Conservation (phyloP, 1,140 invertebrate species). For the Pogonus chalceus region DNA sequence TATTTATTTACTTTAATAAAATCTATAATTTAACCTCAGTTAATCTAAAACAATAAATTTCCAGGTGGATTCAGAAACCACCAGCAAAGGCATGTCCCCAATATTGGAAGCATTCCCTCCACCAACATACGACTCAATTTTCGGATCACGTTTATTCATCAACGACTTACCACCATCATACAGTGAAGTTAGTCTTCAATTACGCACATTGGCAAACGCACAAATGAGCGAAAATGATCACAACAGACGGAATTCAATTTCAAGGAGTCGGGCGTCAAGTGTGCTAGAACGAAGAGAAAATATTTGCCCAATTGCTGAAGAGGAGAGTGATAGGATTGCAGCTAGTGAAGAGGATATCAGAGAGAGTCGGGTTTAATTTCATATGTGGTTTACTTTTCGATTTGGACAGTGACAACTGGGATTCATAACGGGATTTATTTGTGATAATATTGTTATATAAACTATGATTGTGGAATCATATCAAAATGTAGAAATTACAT, state of each 20-base stretch:
- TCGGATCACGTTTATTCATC: slow-evolving; percentile 23
- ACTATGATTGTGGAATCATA: too few species aligned
- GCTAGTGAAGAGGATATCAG: slow-evolving; percentile 41
- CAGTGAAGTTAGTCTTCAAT: slow-evolving; percentile 28
- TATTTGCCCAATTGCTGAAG: neutral
- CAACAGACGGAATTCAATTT: neutral
- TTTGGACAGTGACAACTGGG: too few species aligned
- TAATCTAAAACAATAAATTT: too few species aligned
- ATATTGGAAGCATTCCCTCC: slow-evolving; percentile 29
- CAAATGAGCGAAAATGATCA: neutral
- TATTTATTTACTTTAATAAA: too few species aligned
- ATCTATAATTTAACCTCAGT: too few species aligned
- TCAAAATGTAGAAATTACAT: too few species aligned
- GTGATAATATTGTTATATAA: too few species aligned
- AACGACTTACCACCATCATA: slow-evolving; percentile 36
- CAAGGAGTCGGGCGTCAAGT: neutral
- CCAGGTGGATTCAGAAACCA: slow-evolving; percentile 28
- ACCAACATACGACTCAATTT: slow-evolving; percentile 33
- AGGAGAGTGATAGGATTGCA: slow-evolving; percentile 21
- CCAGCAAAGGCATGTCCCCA: slow-evolving; percentile 30
- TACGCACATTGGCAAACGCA: slow-evolving; percentile 12
- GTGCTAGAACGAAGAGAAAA: neutral
- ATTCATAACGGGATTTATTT: too few species aligned
- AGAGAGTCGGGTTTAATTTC: slow-evolving; percentile 33
- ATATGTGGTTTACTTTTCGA: too few species aligned